Base-by-base conservation (phyloP, 1,140 invertebrate species). In the Euwallacea fornicatus region DNA sequence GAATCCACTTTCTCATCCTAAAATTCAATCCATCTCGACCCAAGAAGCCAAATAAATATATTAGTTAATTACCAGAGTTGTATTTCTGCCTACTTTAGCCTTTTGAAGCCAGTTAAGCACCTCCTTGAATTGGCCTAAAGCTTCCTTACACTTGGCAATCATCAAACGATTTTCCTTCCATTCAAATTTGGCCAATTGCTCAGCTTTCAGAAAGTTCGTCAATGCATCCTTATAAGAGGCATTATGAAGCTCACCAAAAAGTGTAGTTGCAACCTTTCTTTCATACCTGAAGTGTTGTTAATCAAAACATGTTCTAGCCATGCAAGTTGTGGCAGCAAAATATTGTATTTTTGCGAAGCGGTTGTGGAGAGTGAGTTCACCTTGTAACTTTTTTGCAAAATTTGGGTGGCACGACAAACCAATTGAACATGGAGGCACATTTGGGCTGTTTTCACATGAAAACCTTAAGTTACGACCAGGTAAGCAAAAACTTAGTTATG, bases 81-180 rank as follows among this genome's bases (percentile, higher is more conserved):
- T 66, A 54, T 65, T 70, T 9, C 46, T 63, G 58, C 86, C 66
- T 9, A 80, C 73, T 7, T 78, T 72, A 11, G 86, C 84, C 74
- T 83, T 81, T 54, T 85, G 83, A 11, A 92, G 79, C 84, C 84
- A 90, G 59, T 84, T 62, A 0, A 87, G 76, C n/a, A 85, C 89
- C 66, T 85, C 79, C 55, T 83, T 62, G 74, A 86, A 86, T 7
- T 88, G 78, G 43, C 81, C 82, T 66, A 84, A 75, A 56, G 83
- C 83, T 72, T 91, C 84, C 75, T 87, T 86, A 78, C 88, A 88
- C 81, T 93, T 92, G 16, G 88, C 90, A 67, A 93, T 81, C 75
- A 85, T 88, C 13, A 92, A 81, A 72, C 85, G 83, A 78, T 92
- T 93, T 76, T 91, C 88, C 78, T 92, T 88, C 84, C 90, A 89